phyloP scores from a whole-genome alignment of 2,797 vertebrate genomes.

The Epinephelus coioides region DNA sequence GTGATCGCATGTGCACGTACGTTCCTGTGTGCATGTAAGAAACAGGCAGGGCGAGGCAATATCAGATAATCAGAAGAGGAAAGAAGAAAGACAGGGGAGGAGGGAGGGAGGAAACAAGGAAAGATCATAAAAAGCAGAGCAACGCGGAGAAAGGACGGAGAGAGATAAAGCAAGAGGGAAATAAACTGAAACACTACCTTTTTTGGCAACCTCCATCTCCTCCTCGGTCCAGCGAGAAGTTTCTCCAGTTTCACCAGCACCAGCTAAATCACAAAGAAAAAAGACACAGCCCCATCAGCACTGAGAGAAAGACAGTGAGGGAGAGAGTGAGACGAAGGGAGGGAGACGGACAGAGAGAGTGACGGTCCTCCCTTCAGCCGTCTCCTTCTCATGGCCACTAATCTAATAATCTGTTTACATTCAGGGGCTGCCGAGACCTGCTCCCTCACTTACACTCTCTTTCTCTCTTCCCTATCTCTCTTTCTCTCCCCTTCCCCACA shows the following conservation, averaged over 20 bases:
- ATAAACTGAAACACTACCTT: slow-evolving; percentile 88
- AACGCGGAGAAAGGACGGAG: neutral
- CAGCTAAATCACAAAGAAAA: slow-evolving; percentile 86
- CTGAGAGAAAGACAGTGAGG: slow-evolving; percentile 55
- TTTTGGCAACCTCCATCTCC: slow-evolving; percentile 99
- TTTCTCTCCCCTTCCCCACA: slow-evolving; percentile 56
- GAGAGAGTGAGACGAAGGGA: slow-evolving; percentile 28
- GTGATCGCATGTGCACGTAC: slow-evolving; percentile 26
- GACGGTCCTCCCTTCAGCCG: slow-evolving; percentile 66
- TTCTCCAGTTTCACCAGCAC: slow-evolving; percentile 94
- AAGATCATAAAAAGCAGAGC: slow-evolving; percentile 27
- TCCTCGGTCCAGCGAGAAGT: slow-evolving; percentile 99
- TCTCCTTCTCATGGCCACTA: slow-evolving; percentile 79
- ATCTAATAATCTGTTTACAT: slow-evolving; percentile 88
- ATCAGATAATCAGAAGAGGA: slow-evolving; percentile 49
- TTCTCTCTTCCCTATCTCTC: slow-evolving; percentile 47
- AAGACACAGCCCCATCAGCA: slow-evolving; percentile 78
- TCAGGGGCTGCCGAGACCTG: slow-evolving; percentile 81
- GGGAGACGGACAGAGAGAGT: slow-evolving; percentile 44
- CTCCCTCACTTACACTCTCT: slow-evolving; percentile 74
- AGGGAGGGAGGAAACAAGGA: neutral
- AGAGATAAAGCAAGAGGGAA: slow-evolving; percentile 24
- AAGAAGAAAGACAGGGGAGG: neutral
- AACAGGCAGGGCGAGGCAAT: slow-evolving; percentile 45
- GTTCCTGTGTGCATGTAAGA: slow-evolving; percentile 34